These are phyloP conservation scores for Dicaeum eximium DNA, from an alignment of 2,113 vertebrate genomes.

Conservation along the genomic window DNA sequence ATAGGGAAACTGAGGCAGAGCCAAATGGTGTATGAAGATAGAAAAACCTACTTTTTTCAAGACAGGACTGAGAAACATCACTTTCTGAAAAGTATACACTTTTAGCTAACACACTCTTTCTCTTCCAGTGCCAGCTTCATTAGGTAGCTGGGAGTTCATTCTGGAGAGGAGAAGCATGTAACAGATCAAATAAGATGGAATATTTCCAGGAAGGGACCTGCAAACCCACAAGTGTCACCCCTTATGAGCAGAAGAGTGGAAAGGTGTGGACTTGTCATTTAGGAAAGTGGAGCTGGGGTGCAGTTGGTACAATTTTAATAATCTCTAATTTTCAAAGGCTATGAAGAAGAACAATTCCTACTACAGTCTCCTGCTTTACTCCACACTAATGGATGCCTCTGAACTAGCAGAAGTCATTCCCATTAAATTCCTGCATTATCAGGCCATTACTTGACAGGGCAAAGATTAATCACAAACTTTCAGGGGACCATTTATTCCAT, in stretches of 20 bases:
- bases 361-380: constrained; percentile 15
- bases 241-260: not conserved
- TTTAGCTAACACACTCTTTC: not conserved
- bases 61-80: not conserved
- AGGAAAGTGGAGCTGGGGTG: not conserved
- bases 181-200: not conserved
- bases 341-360: constrained; percentile 19
- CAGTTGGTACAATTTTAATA: not conserved
- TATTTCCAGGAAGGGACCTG: not conserved
- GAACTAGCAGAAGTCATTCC: constrained; percentile 34
- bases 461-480: constrained; percentile 69
- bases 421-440: constrained; percentile 68
- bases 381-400: constrained; percentile 49
- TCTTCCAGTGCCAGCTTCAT: not conserved
- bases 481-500: constrained; percentile 61
- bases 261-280: not conserved
- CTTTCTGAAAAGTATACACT: not conserved
- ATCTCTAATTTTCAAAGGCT: constrained; percentile 23
- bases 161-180: not conserved
- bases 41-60: not conserved
- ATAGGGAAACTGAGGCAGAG: not conserved
- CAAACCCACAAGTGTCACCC: not conserved
- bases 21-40: not conserved
- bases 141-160: not conserved
- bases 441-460: constrained; percentile 66